Base-by-base conservation (phyloP, 2,113 vertebrate genomes). In the Micromys minutus region DNA sequence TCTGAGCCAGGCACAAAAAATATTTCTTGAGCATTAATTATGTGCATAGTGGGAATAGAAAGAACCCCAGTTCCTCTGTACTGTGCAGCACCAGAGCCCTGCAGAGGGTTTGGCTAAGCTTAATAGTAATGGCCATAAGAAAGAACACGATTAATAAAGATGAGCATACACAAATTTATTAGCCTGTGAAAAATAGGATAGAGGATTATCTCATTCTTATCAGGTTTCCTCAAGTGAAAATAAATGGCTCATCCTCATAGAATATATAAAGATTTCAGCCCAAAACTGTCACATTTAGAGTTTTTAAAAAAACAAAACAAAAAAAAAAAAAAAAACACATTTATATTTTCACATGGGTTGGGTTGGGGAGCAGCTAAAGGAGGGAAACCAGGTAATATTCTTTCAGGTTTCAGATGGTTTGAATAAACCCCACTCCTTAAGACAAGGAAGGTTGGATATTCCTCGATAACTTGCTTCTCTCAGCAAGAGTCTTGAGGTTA, bases 161-260 rank as follows among this genome's bases (percentile, higher is more conserved):
- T 39, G 59, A 81, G 80, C 16, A 57, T 36, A 57, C 1, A 55
- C 36, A 50, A 7, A 89, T 76, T 89, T 22, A 72, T 45, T 57
- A 85, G 26, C n/a, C 5, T 89, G 8, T 17, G 50, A 1, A 59
- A 80, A 47, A 29, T 26, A 79, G 5, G 26, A 80, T 45, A 16
- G 65, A 55, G 50, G 59, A 72, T 26, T 39, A 59, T 19, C 45
- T 90, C n/a, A 11, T 59, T n/a, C n/a, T n/a, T n/a, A 34, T 50
- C 75, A 50, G 12, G 84, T 92, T 94, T 42, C 57, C 7, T 75
- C 74, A 29, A 92, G 65, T 72, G 55, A 92, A 89, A 80, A 88
- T n/a, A 5, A 79, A 74, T 24, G 45, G 31, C 29, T 87, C 50
- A 34, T 50, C 67, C 92, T 84, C 39, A 47, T 26, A 75, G 21